Percentiles rank a stretch among this genome's conserved stretches.
phyloP scores from a whole-genome alignment of 2,888 invertebrate species.

The Acleris emargana region DNA sequence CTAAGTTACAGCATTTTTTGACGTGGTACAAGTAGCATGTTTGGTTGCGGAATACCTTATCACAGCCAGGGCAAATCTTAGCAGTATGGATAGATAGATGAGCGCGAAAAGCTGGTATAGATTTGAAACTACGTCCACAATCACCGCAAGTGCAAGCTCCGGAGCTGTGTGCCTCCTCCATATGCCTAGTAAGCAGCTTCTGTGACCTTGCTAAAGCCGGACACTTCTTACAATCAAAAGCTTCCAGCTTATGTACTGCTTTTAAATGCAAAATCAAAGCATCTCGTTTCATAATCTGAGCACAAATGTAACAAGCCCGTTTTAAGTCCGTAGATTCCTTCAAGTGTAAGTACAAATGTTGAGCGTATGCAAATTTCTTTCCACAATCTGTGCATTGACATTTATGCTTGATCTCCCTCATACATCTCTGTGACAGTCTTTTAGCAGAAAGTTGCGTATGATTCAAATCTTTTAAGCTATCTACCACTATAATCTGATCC shows the following conservation, averaged over 20 bases:
- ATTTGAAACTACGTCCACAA: slow-evolving; percentile 64
- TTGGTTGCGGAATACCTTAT: slow-evolving; percentile 64
- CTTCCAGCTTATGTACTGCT: slow-evolving; percentile 48
- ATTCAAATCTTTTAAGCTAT: slow-evolving; percentile 38
- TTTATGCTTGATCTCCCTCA: slow-evolving; percentile 17
- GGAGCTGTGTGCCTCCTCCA: slow-evolving; percentile 52
- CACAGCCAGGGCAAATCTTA: slow-evolving; percentile 65
- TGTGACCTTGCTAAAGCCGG: slow-evolving; percentile 54
- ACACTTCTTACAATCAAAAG: slow-evolving; percentile 64
- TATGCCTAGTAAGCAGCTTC: slow-evolving; percentile 51
- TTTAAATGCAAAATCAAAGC: slow-evolving; percentile 58
- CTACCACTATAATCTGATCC: slow-evolving; percentile 50
- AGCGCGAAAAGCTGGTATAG: slow-evolving; percentile 57
- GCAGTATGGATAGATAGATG: slow-evolving; percentile 59
- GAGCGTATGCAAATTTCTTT: slow-evolving; percentile 57
- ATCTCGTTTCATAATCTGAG: slow-evolving; percentile 59
- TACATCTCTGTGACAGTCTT: slow-evolving; percentile 19
- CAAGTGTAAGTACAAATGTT: slow-evolving; percentile 62
- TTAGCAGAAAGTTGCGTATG: slow-evolving; percentile 29
- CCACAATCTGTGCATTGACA: slow-evolving; percentile 64
- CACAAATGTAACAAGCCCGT: slow-evolving; percentile 67
- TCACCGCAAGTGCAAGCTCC: slow-evolving; percentile 64
- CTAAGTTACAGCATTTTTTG: slow-evolving; percentile 62
- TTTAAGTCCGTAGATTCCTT: slow-evolving; percentile 62
- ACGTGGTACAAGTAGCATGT: slow-evolving; percentile 67